Conservation (phyloP, 2,113 vertebrate genomes). For the Erythrocebus patas region DNA sequence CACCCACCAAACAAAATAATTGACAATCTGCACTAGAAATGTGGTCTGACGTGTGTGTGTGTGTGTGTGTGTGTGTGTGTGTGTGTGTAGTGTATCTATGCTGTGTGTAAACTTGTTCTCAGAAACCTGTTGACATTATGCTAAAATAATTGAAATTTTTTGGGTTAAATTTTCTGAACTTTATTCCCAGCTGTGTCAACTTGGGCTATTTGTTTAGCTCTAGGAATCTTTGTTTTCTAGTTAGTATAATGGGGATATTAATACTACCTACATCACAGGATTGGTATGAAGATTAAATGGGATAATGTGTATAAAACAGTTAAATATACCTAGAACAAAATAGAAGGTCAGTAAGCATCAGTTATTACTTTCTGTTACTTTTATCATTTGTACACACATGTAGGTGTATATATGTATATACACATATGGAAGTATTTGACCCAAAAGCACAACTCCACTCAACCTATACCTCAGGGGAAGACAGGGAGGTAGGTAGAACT, state of each 20-base stretch:
- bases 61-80: too few species aligned
- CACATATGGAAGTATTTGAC: neutral
- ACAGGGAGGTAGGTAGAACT: neutral
- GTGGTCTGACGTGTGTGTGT: neutral
- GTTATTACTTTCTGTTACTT: neutral
- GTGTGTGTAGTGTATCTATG: neutral
- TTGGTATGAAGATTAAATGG: neutral
- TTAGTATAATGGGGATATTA: neutral
- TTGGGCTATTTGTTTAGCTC: neutral
- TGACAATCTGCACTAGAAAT: neutral
- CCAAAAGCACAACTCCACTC: neutral
- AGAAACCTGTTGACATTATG: neutral
- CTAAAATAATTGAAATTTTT: neutral
- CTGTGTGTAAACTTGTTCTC: neutral
- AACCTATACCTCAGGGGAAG: neutral
- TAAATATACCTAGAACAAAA: neutral
- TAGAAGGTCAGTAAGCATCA: neutral
- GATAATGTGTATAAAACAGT: neutral
- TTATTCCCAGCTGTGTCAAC: neutral
- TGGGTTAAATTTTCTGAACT: neutral
- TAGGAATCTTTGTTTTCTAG: neutral
- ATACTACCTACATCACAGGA: neutral
- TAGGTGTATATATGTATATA: neutral
- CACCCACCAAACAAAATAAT: neutral
- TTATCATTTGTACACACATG: neutral